Evolutionary conservation across 1,140 invertebrate species (phyloP).

Genomic region (Homalodisca vitripennis): DNA sequence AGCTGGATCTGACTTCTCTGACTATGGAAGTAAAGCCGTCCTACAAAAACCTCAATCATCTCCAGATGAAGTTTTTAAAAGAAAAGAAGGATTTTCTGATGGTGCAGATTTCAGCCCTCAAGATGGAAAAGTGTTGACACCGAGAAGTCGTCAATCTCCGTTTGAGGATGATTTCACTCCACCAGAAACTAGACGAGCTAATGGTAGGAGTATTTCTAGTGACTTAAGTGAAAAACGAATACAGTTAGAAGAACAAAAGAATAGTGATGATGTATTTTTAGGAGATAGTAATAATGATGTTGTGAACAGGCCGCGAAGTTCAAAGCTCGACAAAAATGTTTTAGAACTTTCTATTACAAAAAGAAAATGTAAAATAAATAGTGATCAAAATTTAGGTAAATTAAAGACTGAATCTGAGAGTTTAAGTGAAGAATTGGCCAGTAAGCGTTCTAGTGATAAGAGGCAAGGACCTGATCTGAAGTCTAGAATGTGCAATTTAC

Average conservation of each 20-base stretch:
- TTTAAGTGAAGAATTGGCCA: slow-evolving; percentile 17
- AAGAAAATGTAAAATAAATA: slow-evolving; percentile 7
- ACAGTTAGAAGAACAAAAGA: slow-evolving; percentile 28
- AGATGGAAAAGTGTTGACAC: slow-evolving; percentile 21
- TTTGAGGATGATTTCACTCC: slow-evolving; percentile 74
- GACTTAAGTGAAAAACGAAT: slow-evolving; percentile 44
- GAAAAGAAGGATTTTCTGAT: slow-evolving; percentile 27
- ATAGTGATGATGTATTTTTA: slow-evolving; percentile 37
- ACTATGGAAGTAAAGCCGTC: slow-evolving; percentile 37
- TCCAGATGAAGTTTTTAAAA: slow-evolving; percentile 26
- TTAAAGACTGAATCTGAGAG: slow-evolving; percentile 31
- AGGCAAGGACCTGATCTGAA: slow-evolving; percentile 30
- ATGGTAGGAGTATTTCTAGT: slow-evolving; percentile 44
- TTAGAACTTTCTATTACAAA: neutral
- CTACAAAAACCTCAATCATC: slow-evolving; percentile 28
- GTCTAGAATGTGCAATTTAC: slow-evolving; percentile 41
- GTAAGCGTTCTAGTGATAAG: slow-evolving; percentile 22
- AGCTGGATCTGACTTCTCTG: slow-evolving; percentile 40
- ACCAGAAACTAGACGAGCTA: slow-evolving; percentile 46
- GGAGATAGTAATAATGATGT: slow-evolving; percentile 13
- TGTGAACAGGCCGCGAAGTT: slow-evolving; percentile 25
- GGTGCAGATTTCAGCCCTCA: slow-evolving; percentile 17
- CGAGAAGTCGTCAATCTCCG: slow-evolving; percentile 51
- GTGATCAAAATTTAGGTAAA: slow-evolving; percentile 31
- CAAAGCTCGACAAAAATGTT: slow-evolving; percentile 25